Evolutionary conservation across 2,113 vertebrate genomes (phyloP).

Genomic region (human): GRCh38 chr15:56984001-56984500

Average conservation of each 20-base stretch:
- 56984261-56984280: not conserved
- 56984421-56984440: constrained; percentile 48
- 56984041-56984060: not conserved
- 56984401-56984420: constrained; percentile 42
- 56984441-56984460: constrained; percentile 33
- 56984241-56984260: not conserved
- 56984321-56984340: not conserved
- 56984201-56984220: not conserved
- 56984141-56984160: not conserved
- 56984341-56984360: not conserved
- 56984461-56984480: constrained; percentile 39
- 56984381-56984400: constrained; percentile 49
- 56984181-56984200: not conserved
- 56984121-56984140: not conserved
- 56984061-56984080: not conserved
- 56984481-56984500: constrained; percentile 45
- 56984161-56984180: not conserved
- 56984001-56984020: too few relatives aligned
- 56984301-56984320: not conserved
- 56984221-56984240: not conserved
- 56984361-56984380: not conserved
- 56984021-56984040: not conserved
- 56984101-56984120: not conserved
- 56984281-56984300: not conserved
- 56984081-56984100: not conserved